A percentile compares a stretch with the other conserved stretches of the same genome.
phyloP scores from a whole-genome alignment of 2,888 invertebrate species.

The Phyto melanocephala region DNA sequence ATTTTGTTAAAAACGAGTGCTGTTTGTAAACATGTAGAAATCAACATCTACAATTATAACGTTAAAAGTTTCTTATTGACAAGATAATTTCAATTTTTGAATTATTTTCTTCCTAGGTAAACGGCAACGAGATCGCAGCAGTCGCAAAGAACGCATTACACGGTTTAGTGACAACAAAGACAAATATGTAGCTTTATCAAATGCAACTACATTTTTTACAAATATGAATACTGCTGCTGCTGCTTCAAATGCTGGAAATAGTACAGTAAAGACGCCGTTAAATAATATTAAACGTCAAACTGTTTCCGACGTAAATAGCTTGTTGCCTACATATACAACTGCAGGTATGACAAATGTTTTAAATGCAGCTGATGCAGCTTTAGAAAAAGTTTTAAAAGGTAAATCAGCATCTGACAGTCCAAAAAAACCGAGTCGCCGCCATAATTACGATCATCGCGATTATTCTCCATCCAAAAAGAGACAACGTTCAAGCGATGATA shows the following conservation, averaged over 20 bases:
- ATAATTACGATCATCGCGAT: conserved; percentile 10
- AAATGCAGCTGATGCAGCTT: conserved; percentile 71
- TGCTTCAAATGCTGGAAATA: conserved; percentile 5
- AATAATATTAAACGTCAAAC: conserved; percentile 10
- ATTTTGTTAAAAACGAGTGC: too few relatives aligned
- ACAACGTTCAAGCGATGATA: conserved; percentile 15
- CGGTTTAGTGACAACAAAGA: conserved; percentile 78
- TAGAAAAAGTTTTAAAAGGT: conserved; percentile 69
- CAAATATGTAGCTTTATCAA: conserved; percentile 63
- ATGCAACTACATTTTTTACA: conserved; percentile 66
- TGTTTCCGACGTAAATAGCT: conserved; percentile 51
- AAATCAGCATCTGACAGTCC: conserved; percentile 3
- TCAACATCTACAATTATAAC: too few relatives aligned
- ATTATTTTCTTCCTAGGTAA: conserved; percentile 71
- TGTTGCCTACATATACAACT: conserved; percentile 30
- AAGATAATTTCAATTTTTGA: background rate
- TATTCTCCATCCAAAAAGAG: conserved; percentile 26
- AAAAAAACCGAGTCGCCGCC: conserved; percentile 18
- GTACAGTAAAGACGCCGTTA: background rate
- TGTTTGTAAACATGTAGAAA: too few relatives aligned
- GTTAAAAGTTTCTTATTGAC: background rate
- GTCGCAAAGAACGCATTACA: conserved; percentile 75
- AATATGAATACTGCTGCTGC: conserved; percentile 63
- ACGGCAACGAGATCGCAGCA: conserved; percentile 71
- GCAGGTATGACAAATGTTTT: conserved; percentile 64